Evolutionary conservation across 2,888 invertebrate genomes (phyloP).

Genomic region (Aphidoletes aphidimyza): DNA sequence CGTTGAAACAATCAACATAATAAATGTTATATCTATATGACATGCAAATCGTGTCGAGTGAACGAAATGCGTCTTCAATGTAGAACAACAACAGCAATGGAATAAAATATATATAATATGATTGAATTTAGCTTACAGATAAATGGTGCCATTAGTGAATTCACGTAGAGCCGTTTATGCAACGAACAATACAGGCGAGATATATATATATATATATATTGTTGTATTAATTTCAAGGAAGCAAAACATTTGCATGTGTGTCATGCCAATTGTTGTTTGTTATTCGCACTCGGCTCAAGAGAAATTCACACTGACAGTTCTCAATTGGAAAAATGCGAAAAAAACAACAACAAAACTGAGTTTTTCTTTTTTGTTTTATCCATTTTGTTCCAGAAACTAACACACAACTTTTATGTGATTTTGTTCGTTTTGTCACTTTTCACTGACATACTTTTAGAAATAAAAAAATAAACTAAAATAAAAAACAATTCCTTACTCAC

Average conservation of each 20-base stretch:
- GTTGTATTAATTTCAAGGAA: background rate
- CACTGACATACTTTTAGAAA: conserved; percentile 16
- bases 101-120: background rate
- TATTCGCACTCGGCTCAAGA: conserved; percentile 42
- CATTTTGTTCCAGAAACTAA: background rate
- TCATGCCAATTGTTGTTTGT: conserved; percentile 24
- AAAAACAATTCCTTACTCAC: conserved; percentile 30
- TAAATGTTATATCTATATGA: conserved; percentile 41
- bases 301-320: conserved; percentile 24
- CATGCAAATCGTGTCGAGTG: conserved; percentile 39
- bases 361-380: no score
- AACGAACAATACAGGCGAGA: background rate
- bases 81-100: background rate
- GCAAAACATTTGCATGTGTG: conserved; percentile 22
- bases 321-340: conserved; percentile 2
- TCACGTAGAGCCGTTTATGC: background rate
- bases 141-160: background rate
- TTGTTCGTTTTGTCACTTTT: background rate
- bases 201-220: background rate
- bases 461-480: no score
- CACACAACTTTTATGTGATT: background rate
- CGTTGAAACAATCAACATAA: conserved; percentile 33
- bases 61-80: conserved; percentile 27
- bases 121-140: background rate
- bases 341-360: no score